phyloP scores from a whole-genome alignment of 2,113 vertebrate species.

The Paramormyrops kingsleyae region DNA sequence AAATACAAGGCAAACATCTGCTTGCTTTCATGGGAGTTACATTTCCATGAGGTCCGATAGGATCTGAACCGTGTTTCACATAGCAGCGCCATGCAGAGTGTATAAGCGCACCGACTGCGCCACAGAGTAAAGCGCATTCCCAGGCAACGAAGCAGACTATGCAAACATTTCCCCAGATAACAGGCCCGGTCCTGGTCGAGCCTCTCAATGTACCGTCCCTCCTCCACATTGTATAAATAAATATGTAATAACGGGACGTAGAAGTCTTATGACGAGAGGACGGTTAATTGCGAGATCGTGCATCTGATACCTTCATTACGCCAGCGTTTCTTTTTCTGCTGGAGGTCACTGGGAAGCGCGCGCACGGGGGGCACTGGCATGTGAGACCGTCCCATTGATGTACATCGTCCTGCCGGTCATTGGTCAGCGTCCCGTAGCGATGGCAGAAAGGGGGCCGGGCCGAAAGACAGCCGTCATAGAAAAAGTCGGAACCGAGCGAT shows the following conservation, averaged over 20 bases:
- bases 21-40: background rate
- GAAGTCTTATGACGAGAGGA: background rate
- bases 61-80: background rate
- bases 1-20: slow-evolving; percentile 3
- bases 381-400: slow-evolving; percentile 24
- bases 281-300: background rate
- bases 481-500: slow-evolving; percentile 44
- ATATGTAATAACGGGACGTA: background rate
- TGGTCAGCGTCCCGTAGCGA: slow-evolving; percentile 32
- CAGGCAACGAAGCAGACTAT: background rate
- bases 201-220: background rate
- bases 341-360: background rate
- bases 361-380: background rate
- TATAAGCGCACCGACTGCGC: background rate
- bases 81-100: background rate
- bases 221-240: background rate
- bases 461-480: slow-evolving; percentile 45
- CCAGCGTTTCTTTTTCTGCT: background rate
- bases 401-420: slow-evolving; percentile 20
- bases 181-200: background rate
- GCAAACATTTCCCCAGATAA: background rate
- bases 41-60: background rate
- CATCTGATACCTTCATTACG: background rate
- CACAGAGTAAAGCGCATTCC: background rate
- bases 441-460: slow-evolving; percentile 46